Base-by-base conservation (phyloP, 2,888 invertebrate species). In the Heteromurus nitidus region DNA sequence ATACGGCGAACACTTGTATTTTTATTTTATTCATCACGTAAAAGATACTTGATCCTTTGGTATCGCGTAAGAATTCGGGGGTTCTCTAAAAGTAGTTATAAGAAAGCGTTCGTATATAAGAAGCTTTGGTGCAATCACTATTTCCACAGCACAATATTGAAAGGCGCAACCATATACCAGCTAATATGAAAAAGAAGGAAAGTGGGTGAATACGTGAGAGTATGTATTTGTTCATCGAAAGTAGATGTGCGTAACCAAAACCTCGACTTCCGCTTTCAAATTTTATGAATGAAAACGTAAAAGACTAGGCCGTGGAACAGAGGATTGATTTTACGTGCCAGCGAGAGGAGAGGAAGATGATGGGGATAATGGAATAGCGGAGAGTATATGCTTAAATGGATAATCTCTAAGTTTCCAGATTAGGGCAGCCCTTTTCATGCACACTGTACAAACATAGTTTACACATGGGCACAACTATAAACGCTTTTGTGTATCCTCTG, bases 241-340 rank as follows among this genome's bases (percentile, higher is more conserved):
- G 76, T 53, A 58, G 24, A 69, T 79, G 85, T 82, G 84, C 85
- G 85, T 86, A 86, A 86, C 85, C 85, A 84, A 86, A 86, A 86
- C 86, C 87, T 87, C 84, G 74, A 87, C 86, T 87, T 87, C 87
- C 87, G 87, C 82, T 86, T 77, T 70, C n/a, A 74, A 77, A 70
- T 73, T 84, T 85, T 87, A 82, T 87, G 87, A 87, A 87, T 87
- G 87, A 86, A 86, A 84, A 82, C 70, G 69, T 84, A 76, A 47
- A 69, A 75, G 47, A 16, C 24, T 24, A 50, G 28, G n/a, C 31
- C 13, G 74, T 68, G 74, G 60, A 42, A 76, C 62, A 62, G 11
- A 47, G 69, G 50, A 70, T 31, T 60, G 22, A 44, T 31, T 60
- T 22, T 42, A 28, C 55, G 75, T 20, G 30, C 11, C 60, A 30